Base-by-base conservation (phyloP, 1,140 invertebrate species). In the Vanessa tameamea region DNA sequence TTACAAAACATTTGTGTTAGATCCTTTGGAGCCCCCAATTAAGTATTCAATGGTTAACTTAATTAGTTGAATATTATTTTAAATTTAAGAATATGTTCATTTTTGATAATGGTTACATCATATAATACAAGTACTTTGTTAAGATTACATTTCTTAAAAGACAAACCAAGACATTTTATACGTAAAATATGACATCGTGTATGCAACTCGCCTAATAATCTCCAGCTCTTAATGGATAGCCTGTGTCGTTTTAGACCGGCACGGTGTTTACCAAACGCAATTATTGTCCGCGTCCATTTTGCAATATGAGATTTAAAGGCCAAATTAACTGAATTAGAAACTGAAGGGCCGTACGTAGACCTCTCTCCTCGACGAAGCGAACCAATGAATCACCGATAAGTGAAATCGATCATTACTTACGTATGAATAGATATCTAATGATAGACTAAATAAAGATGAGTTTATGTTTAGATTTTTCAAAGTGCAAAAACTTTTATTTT, bases 281-380 rank as follows among this genome's bases (percentile, higher is more conserved):
- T 91, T 91, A 91, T 85, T 86, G 81, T 48, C 79, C 78, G 72
- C 84, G 87, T 88, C 85, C 88, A 90, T 89, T 88, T 86, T 84
- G 85, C 83, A 91, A 87, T 89, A 91, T 91, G 87, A 89, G 89
- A 91, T 91, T 89, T 89, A 88, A 85, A 78, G 82, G 82, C 81
- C 87, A 86, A 88, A 89, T 91, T 91, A 88, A 91, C 80, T 91
- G 87, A 91, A 91, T 91, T 91, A 89, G 84, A 83, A 83, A 85
- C 69, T 73, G 69, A 78, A 85, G 81, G 77, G 66, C 61, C 68
- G 74, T 74, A 71, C 69, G 53, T 70, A 76, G 78, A 76, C 76
- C 78, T 76, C 55, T 70, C 69, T 57, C 59, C 50, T 63, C 63
- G 53, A 53, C 61, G 71, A 74, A 53, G 43, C 71, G 63, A 77